Conservation (phyloP, 2,888 invertebrate species). For the Geotrupes spiniger region DNA sequence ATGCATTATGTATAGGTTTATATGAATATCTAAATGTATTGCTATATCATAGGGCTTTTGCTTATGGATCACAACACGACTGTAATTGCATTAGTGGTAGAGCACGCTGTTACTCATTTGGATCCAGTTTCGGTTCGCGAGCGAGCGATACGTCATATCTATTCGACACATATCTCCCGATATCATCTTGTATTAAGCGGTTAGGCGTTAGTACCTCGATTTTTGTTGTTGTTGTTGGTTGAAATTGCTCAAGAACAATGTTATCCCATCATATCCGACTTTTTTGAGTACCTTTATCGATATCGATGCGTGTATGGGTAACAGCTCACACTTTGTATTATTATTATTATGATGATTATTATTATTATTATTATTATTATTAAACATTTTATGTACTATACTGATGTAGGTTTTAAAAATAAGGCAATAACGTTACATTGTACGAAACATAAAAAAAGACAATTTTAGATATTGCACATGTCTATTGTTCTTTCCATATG, state of each 20-base stretch:
- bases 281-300: too few species aligned
- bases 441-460: constrained; percentile 39
- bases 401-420: constrained; percentile 36
- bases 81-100: constrained; percentile 46
- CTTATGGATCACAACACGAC: constrained; percentile 51
- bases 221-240: too few species aligned
- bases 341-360: constrained; percentile 28
- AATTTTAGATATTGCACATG: constrained; percentile 49
- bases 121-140: constrained; percentile 7
- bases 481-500: constrained; percentile 50
- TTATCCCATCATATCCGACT: too few species aligned
- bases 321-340: constrained; percentile 42
- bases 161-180: constrained; percentile 18
- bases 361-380: too few species aligned
- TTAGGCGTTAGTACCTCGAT: too few species aligned
- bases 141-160: constrained; percentile 8
- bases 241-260: too few species aligned
- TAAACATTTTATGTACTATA: constrained; percentile 40
- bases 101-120: constrained; percentile 46
- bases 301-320: constrained; percentile 33
- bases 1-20: constrained; percentile 36
- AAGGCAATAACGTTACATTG: constrained; percentile 35
- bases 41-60: constrained; percentile 48
- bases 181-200: too few species aligned
- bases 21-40: constrained; percentile 44